phyloP scores from a whole-genome alignment of 2,113 vertebrate species.

The Elaphurus davidianus region DNA sequence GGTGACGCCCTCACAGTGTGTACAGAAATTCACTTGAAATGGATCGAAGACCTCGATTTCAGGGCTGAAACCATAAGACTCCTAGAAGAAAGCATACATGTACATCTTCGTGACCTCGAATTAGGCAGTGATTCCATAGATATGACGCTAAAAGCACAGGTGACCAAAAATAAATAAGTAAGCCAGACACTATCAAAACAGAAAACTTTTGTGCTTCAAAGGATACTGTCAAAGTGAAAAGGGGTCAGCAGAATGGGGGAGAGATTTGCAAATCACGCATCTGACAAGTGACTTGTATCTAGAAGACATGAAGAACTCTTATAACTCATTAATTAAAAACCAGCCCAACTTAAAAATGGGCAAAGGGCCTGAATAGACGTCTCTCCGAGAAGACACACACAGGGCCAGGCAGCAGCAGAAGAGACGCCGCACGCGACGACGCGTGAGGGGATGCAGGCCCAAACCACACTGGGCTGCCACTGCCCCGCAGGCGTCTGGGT shows the following conservation, averaged over 20 bases:
- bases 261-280: fast-evolving
- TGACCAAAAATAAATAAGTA: not conserved
- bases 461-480: not conserved
- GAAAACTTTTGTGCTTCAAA: not conserved
- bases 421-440: not conserved
- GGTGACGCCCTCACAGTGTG: not conserved
- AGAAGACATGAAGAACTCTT: not conserved
- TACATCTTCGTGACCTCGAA: not conserved
- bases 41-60: not conserved
- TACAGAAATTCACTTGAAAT: not conserved
- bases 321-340: not conserved
- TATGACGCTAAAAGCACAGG: not conserved
- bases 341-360: not conserved
- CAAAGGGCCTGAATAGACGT: not conserved
- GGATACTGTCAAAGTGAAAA: not conserved
- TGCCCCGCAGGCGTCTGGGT: not conserved
- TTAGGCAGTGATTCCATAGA: not conserved
- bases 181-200: too few species aligned
- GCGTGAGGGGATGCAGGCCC: not conserved
- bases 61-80: not conserved
- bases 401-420: not conserved
- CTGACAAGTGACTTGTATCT: not conserved
- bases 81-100: not conserved
- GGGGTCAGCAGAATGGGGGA: not conserved
- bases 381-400: not conserved